Evolutionary conservation across 2,113 vertebrate species (phyloP), one percentile per base, ranked within the genome.

Genomic region (Chaetorhynchus papuensis): DNA sequence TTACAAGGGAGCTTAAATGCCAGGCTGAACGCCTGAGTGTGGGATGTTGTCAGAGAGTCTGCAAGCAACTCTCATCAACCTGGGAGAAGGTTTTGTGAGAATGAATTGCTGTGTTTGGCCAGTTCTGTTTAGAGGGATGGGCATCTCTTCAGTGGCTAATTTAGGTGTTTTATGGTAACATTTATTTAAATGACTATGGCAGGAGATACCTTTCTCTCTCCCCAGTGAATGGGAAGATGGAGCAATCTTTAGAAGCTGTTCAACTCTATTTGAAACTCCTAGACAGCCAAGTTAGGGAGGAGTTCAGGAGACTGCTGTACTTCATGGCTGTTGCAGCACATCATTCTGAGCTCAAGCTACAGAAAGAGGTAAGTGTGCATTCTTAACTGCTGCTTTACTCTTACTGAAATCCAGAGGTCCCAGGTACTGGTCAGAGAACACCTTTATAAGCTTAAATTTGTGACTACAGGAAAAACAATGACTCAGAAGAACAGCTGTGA

Each of bases 201-300:
- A 87, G 13, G 28, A 50, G 27, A 14, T 72, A 12, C 18, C 64
- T 89, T 97, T 60, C 20, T 95, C 87, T 97, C 94, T 70, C 94
- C 39, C 15, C 89, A 99, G 99, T 99, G 92, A 99, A 99, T 63
- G 99, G 99, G 61, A 99, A 99, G 97, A 98, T 94, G 50, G 99
- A 99, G 45, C 98, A 98, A 86, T 99, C 99, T 50, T 88, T 99
- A 87, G 99, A 99, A 97, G 98, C 99, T 35, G 89, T 99, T 91
- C 99, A 99, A 83, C 98, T 99, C 54, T 99, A 99, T 94, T 90
- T 99, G 90, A 99, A 99, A 94, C 98, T 99, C 92, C 97, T 99
- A 82, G 98, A 99, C 95, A 98, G 98, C 54, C 98, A 98, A 88
- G 98, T 97, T 78, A 98, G 99, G 94, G 99, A 99, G 97, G 99